Evolutionary conservation across 2,113 vertebrate genomes (phyloP).

Genomic region (Gallinago media): DNA sequence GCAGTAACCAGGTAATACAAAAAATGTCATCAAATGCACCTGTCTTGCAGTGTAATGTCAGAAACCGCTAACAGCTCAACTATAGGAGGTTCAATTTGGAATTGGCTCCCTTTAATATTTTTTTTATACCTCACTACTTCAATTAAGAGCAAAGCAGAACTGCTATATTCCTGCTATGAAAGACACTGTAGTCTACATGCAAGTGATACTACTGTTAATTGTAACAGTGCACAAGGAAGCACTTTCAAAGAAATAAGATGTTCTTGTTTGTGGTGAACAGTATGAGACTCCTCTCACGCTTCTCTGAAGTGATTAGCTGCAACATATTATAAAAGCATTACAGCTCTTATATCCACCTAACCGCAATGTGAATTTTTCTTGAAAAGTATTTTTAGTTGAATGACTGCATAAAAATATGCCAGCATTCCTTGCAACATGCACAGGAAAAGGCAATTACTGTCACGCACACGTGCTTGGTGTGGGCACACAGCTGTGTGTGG

Average conservation of each 20-base stretch:
- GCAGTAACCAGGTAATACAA: background rate
- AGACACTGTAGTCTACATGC: background rate
- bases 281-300: background rate
- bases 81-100: background rate
- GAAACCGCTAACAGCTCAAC: background rate
- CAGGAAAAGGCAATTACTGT: background rate
- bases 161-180: background rate
- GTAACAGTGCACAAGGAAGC: background rate
- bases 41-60: background rate
- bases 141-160: background rate
- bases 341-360: background rate
- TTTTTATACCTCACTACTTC: background rate
- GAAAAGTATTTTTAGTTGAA: background rate
- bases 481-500: background rate
- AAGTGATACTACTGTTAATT: background rate
- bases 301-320: background rate
- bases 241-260: background rate
- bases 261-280: background rate
- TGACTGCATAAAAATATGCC: background rate
- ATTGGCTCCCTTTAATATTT: background rate
- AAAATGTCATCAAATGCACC: background rate
- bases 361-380: background rate
- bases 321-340: background rate
- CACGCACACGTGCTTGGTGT: fast-evolving
- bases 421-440: background rate